phyloP scores from a whole-genome alignment of 2,797 vertebrate genomes.

The Tamandua tetradactyla region DNA sequence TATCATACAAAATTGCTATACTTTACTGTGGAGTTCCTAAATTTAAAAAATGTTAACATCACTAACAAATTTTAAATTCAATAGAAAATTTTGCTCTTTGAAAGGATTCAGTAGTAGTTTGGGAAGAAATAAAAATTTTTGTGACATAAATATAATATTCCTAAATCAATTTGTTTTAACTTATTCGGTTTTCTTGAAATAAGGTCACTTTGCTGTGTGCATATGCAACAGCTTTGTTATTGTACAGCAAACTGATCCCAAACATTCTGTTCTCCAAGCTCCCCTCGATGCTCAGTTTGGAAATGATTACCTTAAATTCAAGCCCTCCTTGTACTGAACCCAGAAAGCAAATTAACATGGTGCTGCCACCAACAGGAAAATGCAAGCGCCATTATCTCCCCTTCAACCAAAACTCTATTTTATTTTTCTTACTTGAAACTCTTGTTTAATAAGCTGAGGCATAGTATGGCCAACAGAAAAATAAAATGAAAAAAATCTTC shows the following conservation, averaged over 20 bases:
- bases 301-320: neutral
- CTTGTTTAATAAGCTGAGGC: neutral
- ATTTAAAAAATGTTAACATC: neutral
- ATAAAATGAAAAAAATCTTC: neutral
- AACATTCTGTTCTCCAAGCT: neutral
- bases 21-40: neutral
- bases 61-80: neutral
- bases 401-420: neutral
- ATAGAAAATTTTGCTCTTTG: neutral
- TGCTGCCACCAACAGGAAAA: conserved; percentile 57
- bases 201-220: neutral
- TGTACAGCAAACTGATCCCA: neutral
- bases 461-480: neutral
- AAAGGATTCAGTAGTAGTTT: conserved; percentile 4
- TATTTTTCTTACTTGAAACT: neutral
- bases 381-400: neutral
- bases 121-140: neutral
- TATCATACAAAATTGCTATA: neutral
- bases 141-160: neutral
- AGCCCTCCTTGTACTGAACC: neutral
- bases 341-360: neutral
- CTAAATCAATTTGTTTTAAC: conserved; percentile 13
- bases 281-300: neutral
- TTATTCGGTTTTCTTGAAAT: conserved; percentile 46
- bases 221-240: neutral